Base-by-base conservation (phyloP, 2,888 invertebrate species). In the Eupithecia exiguata region DNA sequence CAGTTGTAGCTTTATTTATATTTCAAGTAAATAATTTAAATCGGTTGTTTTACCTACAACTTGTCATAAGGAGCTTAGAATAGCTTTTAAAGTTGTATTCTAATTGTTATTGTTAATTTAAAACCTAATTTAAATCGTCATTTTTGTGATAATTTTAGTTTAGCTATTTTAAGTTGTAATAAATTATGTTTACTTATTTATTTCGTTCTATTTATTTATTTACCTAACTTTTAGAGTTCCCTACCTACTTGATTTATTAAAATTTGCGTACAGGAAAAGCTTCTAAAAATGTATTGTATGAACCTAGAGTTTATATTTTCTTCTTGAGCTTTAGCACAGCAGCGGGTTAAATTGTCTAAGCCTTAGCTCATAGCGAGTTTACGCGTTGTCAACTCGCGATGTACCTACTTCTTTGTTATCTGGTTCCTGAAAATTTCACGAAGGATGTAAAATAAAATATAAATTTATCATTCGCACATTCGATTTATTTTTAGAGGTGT, bases 401-500 rank as follows among this genome's bases (percentile, higher is more conserved):
- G 30, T 4, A 30, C 4, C 1, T 30, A 4, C 30, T 3, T 30
- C 30, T 30, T 49, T 9, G 9, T 49, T 53, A 10, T n/a, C 6
- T 21, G 21, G 3, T n/a, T 21, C 21, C 21, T 12, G 21, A 3
- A 0, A n/a, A 49, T 21, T 21, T 53, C 9, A 21, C 58, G 12
- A 25, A 14, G 58, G 58, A 58, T 14, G 12, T 53, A 4, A 74
- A 75, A 72, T 66, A 74, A 75, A 74, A 74, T 69, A 76, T 66
- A 74, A 66, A 71, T 72, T 12, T 35, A 75, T 77, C 69, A 79
- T 79, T 77, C 90, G 87, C 88, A 90, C 87, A 91, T 90, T 87
- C 81, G n/a, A 88, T 93, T 92, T 92, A 93, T 92, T 91, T 46
- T 88, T 86, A 84, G 88, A 88, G 86, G 74, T 77, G 74, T 73